These are phyloP conservation scores for Nebria salina DNA, from an alignment of 2,888 invertebrate species.

Conservation along the genomic window DNA sequence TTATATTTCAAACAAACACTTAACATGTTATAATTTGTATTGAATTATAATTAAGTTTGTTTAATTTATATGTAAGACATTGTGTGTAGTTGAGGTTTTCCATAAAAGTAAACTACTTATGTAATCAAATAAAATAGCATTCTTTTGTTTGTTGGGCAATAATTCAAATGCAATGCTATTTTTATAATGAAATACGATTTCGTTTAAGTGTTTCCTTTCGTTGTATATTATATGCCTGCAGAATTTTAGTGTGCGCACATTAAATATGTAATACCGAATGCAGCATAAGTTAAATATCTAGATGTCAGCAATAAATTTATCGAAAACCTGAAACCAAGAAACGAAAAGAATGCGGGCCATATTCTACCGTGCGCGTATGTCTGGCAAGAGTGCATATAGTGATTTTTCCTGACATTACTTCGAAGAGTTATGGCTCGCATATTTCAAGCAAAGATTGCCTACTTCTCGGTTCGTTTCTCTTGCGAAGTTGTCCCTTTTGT, in stretches of 20 bases:
- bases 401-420: conserved; percentile 52
- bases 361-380: conserved; percentile 1
- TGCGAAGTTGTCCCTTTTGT: conserved; percentile 44
- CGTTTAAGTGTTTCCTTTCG: conserved; percentile 4
- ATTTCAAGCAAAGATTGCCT: conserved; percentile 56
- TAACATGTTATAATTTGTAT: too few species aligned
- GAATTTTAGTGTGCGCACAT: conserved; percentile 1
- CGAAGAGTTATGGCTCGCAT: conserved; percentile 52
- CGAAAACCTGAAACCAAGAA: conserved; percentile 8
- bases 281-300: conserved; percentile 8
- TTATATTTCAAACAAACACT: too few species aligned
- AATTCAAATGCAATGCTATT: not conserved
- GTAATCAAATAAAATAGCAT: not conserved
- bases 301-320: conserved; percentile 27
- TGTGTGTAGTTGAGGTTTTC: not conserved
- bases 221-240: conserved; percentile 8
- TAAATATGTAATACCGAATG: conserved; percentile 14
- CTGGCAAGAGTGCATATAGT: conserved; percentile 42
- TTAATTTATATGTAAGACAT: too few species aligned
- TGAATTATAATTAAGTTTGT: too few species aligned
- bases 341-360: conserved; percentile 1
- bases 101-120: not conserved
- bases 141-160: not conserved
- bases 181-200: not conserved
- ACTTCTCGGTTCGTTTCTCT: conserved; percentile 58